Conservation (phyloP, 2,113 vertebrate genomes). For the Larimichthys crocea region DNA sequence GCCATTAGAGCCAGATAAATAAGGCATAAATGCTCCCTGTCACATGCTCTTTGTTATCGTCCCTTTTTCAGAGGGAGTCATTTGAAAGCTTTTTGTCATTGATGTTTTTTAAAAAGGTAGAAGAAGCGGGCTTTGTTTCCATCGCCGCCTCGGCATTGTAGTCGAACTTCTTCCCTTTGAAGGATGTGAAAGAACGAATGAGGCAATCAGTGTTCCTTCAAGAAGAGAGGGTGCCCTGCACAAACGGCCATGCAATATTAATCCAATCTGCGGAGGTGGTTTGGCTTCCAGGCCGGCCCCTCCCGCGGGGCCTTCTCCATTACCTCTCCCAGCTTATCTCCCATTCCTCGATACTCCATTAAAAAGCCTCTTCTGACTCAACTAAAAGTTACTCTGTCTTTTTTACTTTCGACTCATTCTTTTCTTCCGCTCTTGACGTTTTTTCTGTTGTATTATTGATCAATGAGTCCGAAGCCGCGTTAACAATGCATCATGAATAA, state of each 20-base stretch:
- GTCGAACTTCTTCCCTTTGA: conserved; percentile 54
- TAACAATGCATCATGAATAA: conserved; percentile 53
- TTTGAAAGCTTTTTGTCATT: conserved; percentile 50
- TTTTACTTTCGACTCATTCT: conserved; percentile 33
- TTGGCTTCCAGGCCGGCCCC: conserved; percentile 64
- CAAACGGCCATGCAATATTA: conserved; percentile 74
- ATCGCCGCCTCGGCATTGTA: conserved; percentile 10
- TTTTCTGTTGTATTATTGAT: conserved; percentile 72
- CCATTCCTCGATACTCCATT: conserved; percentile 48
- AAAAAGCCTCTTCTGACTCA: conserved; percentile 40
- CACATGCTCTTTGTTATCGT: conserved; percentile 45
- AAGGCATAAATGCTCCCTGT: conserved; percentile 44
- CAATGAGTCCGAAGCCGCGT: conserved; percentile 29
- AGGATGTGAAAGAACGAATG: conserved; percentile 59
- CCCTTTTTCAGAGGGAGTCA: conserved; percentile 44
- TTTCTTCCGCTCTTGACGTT: conserved; percentile 27
- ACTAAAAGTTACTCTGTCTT: conserved; percentile 47
- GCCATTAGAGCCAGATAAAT: conserved; percentile 45
- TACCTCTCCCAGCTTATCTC: conserved; percentile 73
- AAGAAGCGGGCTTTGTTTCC: conserved; percentile 61
- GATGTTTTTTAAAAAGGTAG: conserved; percentile 41
- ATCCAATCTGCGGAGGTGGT: conserved; percentile 76
- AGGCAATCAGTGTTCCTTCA: conserved; percentile 65
- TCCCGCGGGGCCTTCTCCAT: conserved; percentile 70
- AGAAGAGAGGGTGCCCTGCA: conserved; percentile 21